Evolutionary conservation across 1,140 invertebrate species (phyloP).

Genomic region (Hydropsyche tenuis): DNA sequence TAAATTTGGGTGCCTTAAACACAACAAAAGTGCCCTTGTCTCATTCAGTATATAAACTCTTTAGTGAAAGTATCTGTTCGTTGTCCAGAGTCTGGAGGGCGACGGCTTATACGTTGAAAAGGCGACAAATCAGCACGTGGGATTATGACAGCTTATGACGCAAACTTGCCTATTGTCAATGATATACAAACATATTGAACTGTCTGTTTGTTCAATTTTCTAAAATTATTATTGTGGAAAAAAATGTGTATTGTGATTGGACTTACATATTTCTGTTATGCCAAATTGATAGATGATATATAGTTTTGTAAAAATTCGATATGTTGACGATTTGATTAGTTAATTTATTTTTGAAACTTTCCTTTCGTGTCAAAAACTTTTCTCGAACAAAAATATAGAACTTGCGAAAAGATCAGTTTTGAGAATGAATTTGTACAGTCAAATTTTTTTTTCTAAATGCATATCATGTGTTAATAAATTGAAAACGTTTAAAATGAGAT

Average conservation of each 20-base stretch:
- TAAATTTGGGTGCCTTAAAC: constrained; percentile 56
- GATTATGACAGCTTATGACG: constrained; percentile 38
- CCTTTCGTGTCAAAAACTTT: too few relatives aligned
- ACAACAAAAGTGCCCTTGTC: constrained; percentile 51
- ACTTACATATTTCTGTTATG: constrained; percentile 25
- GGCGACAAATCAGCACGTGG: constrained; percentile 5
- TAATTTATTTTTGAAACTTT: too few relatives aligned
- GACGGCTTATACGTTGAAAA: background rate
- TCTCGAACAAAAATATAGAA: too few relatives aligned
- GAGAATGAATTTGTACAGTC: too few relatives aligned
- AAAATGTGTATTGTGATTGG: constrained; percentile 26
- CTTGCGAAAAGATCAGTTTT: too few relatives aligned
- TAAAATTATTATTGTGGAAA: constrained; percentile 9
- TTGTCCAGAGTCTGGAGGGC: constrained; percentile 37
- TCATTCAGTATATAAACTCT: constrained; percentile 29
- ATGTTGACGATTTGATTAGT: background rate
- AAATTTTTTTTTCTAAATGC: too few relatives aligned
- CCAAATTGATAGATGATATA: constrained; percentile 33
- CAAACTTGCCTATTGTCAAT: constrained; percentile 3
- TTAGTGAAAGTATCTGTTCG: constrained; percentile 31
- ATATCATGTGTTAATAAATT: too few relatives aligned
- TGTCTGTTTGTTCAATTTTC: background rate
- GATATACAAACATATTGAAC: constrained; percentile 20
- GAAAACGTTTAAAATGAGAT: too few relatives aligned
- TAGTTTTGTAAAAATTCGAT: constrained; percentile 6